Base-by-base conservation (phyloP, 2,113 vertebrate genomes). In the Hemichromis elongatus region DNA sequence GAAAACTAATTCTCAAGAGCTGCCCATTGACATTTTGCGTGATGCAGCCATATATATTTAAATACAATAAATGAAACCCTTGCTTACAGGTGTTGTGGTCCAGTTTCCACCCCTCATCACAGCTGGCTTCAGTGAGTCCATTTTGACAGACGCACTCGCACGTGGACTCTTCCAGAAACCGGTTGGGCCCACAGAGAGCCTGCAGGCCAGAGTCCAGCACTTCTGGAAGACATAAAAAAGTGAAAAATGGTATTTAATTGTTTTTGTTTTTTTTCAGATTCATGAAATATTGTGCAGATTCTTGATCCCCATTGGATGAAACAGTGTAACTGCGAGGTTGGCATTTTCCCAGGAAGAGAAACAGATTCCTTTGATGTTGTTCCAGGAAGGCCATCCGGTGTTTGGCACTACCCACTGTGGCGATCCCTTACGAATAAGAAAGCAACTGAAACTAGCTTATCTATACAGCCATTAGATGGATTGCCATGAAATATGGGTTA, bases 71-170 rank as follows among this genome's bases (percentile, higher is more conserved):
- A 16, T n/a, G 18, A 24, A 63, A 19, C 9, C 11, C 24, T 26
- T 73, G 2, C 93, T 95, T 85, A 93, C 96, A 96, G 75, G 87
- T 90, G 75, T 93, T 85, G 66, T 91, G 93, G 83, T 96, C 94
- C 87, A 96, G 94, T 79, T 94, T 93, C 95, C 95, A 95, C 70
- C 96, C 95, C 4, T 88, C 91, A 57, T 93, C 94, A 28, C 96
- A 96, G 94, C 95, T 95, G 91, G 80, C 87, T 77, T 95, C 92
- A 0, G 96, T 96, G 81, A 96, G 94, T 59, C 96, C 96, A 18
- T 96, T 96, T 35, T 92, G 93, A 83, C 96, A 96, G 59, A 94
- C 82, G 1, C 96, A 96, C 52, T 95, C 93, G 5, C 96, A 96
- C 56, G 92, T 93, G 33, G 91, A 88, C 66, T 95, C 91, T 11